phyloP scores from a whole-genome alignment of 2,113 vertebrate species.

The Blennius ocellaris region DNA sequence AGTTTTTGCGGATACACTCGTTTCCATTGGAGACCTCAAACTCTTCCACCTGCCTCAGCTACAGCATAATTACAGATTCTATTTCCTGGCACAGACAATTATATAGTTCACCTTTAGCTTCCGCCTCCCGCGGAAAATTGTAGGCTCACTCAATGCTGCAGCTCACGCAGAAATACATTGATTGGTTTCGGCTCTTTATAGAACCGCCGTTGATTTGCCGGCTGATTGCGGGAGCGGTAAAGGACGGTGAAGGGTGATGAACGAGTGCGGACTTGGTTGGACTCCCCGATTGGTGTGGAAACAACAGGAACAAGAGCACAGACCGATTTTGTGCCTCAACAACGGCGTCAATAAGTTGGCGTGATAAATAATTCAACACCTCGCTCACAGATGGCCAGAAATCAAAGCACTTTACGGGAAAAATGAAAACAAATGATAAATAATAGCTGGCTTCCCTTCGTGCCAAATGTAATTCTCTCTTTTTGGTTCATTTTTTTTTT shows the following conservation, averaged over 20 bases:
- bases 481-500: neutral
- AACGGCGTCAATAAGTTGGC: conserved; percentile 1
- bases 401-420: conserved; percentile 10
- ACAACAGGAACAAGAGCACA: neutral
- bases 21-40: too few relatives aligned
- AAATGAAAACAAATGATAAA: conserved; percentile 18
- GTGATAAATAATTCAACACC: conserved; percentile 21
- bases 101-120: neutral
- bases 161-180: neutral
- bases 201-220: conserved; percentile 2
- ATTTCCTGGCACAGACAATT: neutral
- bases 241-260: conserved; percentile 27
- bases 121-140: neutral
- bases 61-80: too few relatives aligned
- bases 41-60: too few relatives aligned
- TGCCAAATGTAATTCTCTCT: conserved; percentile 9
- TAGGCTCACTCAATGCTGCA: too few relatives aligned
- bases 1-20: too few relatives aligned
- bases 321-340: neutral
- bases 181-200: conserved; percentile 16
- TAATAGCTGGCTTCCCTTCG: neutral
- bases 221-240: conserved; percentile 56
- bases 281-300: conserved; percentile 45
- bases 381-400: neutral
- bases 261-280: conserved; percentile 16